Evolutionary conservation across 1,140 invertebrate species (phyloP), one percentile per base, ranked within the genome.

Genomic region (Brachionus rubens): DNA sequence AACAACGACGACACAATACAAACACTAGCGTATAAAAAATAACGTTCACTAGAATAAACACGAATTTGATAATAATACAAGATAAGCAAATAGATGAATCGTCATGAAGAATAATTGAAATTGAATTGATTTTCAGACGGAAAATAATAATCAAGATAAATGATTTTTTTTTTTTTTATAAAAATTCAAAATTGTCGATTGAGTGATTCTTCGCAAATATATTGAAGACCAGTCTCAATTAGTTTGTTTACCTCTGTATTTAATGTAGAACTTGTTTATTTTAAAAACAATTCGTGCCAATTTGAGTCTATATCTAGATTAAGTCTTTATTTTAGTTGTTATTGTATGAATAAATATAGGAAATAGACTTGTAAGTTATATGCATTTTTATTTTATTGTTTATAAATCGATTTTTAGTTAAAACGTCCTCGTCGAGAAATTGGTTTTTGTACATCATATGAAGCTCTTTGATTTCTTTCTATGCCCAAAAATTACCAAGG

Each of bases 101-200:
- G 9, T 36, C 3, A 36, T 36, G 9, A 9, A 36, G 54, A 59
- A 59, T 36, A 59, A 59, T 59, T 40, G 14, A 59, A 59, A 59
- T 59, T 59, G 54, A 59, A 59, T 59, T 59, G 54, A 59, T 59
- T 59, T 33, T 59, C 26, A 59, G 54, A 59, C 54, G 54, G 54
- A 59, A 59, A 59, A 36, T 59, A 36, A 59, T 41, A 59, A 59
- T 59, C 54, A 28, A 59, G 54, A 59, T 59, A 59, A 59, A 59
- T 36, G n/a, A 59, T 36, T 40, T 59, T 59, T n/a, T n/a, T 54
- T 52, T 52, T 56, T 14, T 28, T 28, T 9, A 54, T 14, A 26
- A 54, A 30, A 54, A 26, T 26, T 28, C 19, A 12, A 54, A 54
- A 54, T 59, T n/a, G n/a, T n/a, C n/a, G n/a, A n/a, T n/a, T n/a